Evolutionary conservation across 2,888 invertebrate genomes (phyloP).

Genomic region (Crossocerus cetratus): DNA sequence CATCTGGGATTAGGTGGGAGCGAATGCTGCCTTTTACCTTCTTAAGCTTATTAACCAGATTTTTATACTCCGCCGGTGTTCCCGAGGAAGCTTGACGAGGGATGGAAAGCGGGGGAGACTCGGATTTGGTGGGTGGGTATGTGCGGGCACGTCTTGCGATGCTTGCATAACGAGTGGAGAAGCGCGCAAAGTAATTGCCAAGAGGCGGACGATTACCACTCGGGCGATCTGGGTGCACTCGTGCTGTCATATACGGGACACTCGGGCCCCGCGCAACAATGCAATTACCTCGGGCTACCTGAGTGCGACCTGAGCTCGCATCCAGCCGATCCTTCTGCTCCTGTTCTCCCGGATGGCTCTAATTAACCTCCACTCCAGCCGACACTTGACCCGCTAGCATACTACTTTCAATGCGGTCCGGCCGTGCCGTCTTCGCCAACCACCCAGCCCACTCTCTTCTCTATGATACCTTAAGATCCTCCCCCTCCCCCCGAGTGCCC

Average conservation of each 20-base stretch:
- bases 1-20: neutral
- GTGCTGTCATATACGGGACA: conserved; percentile 15
- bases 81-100: neutral
- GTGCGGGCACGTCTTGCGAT: conserved; percentile 49
- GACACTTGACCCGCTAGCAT: conserved; percentile 58
- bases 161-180: conserved; percentile 41
- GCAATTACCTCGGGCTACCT: conserved; percentile 48
- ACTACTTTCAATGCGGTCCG: conserved; percentile 31
- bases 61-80: neutral
- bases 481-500: too few relatives aligned
- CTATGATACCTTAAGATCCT: too few relatives aligned
- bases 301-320: conserved; percentile 17
- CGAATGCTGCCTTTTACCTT: neutral
- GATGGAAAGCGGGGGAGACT: neutral
- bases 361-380: conserved; percentile 47
- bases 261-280: conserved; percentile 40
- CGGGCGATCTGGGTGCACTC: conserved; percentile 21
- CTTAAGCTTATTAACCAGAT: neutral
- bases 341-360: conserved; percentile 18
- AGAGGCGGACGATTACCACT: conserved; percentile 40
- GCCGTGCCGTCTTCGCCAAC: conserved; percentile 9
- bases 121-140: conserved; percentile 10
- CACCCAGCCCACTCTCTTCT: neutral
- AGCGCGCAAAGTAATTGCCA: conserved; percentile 52
- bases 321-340: conserved; percentile 18